Base-by-base conservation (phyloP, 2,888 invertebrate species). In the Clepsis dumicolana region DNA sequence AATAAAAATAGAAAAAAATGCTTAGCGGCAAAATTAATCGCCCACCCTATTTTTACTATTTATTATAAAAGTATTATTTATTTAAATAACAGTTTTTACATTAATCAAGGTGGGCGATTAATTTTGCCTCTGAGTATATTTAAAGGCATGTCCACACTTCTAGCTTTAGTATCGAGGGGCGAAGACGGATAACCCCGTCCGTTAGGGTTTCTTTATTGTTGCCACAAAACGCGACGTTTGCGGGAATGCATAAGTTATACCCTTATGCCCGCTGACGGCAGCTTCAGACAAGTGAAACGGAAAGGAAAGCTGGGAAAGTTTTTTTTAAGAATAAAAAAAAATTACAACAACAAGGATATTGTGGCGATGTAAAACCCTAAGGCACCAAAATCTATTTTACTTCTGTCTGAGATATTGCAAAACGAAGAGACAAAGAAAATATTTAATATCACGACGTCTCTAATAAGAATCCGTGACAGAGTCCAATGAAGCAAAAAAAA, bases 201-300 rank as follows among this genome's bases (percentile, higher is more conserved):
- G 89, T 87, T 91, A 92, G 91, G 93, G 92, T 90, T 92, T 92
- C 91, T 93, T 93, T 93, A 93, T 93, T 93, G 93, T 93, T 89
- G 86, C 84, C 85, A 78, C 91, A 90, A 93, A 93, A 88, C 91
- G 83, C 76, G 79, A 80, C 71, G 72, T 73, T 81, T 89, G 90
- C 89, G 84, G 81, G 69, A 78, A 77, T 91, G 90, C 91, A 93
- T 93, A 88, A 83, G 89, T 91, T 82, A 93, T 92, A 85, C 72
- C 73, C 70, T 91, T 82, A 93, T 92, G 85, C 72, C 70, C 76
- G 78, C 78, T 77, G 78, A 80, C 83, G 83, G 83, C 60, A 62
- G 54, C 53, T 44, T n/a, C 14, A 59, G 32, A 56, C 56, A 24
- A 54, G 44, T 16, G 44, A 44, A 44, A 18, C 8, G 16, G 10